phyloP scores from a whole-genome alignment of 1,140 invertebrate genomes.

The Saccostrea echinata region DNA sequence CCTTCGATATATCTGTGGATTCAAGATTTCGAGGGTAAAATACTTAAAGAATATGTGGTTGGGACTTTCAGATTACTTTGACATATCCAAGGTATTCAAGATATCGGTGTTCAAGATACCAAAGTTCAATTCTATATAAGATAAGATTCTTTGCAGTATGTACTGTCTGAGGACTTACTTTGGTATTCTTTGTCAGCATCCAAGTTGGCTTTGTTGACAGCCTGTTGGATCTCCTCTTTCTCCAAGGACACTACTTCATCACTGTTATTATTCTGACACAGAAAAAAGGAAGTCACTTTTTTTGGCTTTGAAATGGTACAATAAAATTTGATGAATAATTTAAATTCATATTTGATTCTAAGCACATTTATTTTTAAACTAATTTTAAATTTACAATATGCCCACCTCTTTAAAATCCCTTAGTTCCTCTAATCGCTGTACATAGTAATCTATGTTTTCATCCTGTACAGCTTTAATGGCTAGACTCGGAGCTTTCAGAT shows the following conservation, averaged over 20 bases:
- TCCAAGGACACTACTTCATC: constrained; percentile 70
- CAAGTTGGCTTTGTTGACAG: constrained; percentile 75
- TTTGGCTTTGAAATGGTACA: too few species aligned
- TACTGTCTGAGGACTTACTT: constrained; percentile 65
- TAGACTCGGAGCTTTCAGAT: constrained; percentile 79
- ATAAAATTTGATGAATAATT: too few species aligned
- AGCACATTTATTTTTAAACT: too few species aligned
- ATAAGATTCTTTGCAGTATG: too few species aligned
- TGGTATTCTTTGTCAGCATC: constrained; percentile 77
- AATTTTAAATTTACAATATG: not conserved
- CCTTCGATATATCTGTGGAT: too few species aligned
- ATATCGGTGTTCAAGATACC: too few species aligned
- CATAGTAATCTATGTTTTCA: constrained; percentile 76
- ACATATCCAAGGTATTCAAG: too few species aligned
- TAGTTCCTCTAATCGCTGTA: constrained; percentile 62
- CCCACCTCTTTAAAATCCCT: constrained; percentile 69
- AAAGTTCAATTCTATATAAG: too few species aligned
- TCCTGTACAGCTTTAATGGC: constrained; percentile 73
- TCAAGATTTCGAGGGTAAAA: too few species aligned
- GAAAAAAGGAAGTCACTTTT: not conserved
- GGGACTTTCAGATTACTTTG: too few species aligned
- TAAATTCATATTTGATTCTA: too few species aligned
- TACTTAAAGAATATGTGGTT: too few species aligned
- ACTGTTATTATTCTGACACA: constrained; percentile 71
- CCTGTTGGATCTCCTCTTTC: constrained; percentile 77